These are phyloP conservation scores for Sebastes cheni DNA, from an alignment of 2,797 vertebrate genomes.

Conservation along the genomic window DNA sequence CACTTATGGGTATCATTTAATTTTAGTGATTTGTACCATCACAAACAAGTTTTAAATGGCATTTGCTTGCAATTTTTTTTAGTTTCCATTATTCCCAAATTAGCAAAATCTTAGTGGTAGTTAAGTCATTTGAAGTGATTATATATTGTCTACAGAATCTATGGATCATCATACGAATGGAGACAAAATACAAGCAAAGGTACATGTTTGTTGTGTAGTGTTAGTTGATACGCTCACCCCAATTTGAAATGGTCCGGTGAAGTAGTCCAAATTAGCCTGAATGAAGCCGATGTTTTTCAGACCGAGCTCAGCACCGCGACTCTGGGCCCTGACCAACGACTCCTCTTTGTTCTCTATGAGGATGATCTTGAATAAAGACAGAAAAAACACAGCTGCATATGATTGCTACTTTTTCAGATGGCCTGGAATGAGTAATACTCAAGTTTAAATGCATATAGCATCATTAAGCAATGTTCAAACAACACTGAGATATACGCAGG, in stretches of 20 bases:
- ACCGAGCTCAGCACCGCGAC: constrained; percentile 86
- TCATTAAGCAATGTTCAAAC: background rate
- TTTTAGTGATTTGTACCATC: too few species aligned
- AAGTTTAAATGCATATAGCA: background rate
- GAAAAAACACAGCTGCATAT: background rate
- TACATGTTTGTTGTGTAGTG: background rate
- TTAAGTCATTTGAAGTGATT: too few species aligned
- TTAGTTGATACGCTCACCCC: constrained; percentile 86
- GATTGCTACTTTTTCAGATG: constrained; percentile 11
- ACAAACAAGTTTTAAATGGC: too few species aligned
- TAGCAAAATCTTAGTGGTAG: too few species aligned
- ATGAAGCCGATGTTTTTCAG: constrained; percentile 94
- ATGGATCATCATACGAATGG: too few species aligned
- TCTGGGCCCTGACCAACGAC: constrained; percentile 91
- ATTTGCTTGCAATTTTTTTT: too few species aligned
- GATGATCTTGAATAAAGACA: constrained; percentile 81
- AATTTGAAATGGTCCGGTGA: constrained; percentile 91
- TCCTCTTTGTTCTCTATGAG: constrained; percentile 98
- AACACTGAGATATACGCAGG: background rate
- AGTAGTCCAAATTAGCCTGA: constrained; percentile 97
- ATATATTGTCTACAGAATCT: too few species aligned
- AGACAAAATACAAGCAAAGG: background rate
- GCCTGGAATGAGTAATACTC: constrained; percentile 64
- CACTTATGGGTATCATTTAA: too few species aligned
- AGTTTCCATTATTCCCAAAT: too few species aligned